Percentiles rank a stretch among this genome's conserved stretches.
phyloP scores from a whole-genome alignment of 2,888 invertebrate genomes.

The Muschampia plurimacula region DNA sequence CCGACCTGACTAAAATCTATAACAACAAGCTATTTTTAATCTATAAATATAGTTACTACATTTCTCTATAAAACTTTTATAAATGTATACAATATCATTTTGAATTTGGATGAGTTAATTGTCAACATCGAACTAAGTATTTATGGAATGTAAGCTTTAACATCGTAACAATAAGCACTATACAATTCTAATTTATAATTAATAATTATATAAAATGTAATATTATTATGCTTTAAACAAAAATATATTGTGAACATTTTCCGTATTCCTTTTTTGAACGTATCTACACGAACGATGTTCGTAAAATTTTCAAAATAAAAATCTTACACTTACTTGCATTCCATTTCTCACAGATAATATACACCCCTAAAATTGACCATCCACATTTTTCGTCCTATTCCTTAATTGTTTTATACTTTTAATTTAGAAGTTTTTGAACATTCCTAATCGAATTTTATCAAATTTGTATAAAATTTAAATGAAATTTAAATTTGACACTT shows the following conservation, averaged over 20 bases:
- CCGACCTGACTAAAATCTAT: conserved; percentile 70
- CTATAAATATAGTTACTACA: conserved; percentile 37
- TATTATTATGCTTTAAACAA: no score
- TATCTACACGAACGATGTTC: conserved; percentile 28
- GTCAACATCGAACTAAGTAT: conserved; percentile 68
- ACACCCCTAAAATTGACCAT: conserved; percentile 75
- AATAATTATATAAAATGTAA: no score
- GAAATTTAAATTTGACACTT: conserved; percentile 25
- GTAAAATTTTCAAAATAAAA: conserved; percentile 36
- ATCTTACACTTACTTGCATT: conserved; percentile 25
- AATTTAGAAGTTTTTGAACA: conserved; percentile 66
- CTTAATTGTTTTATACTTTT: conserved; percentile 54
- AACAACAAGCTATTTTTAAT: conserved; percentile 51
- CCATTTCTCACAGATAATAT: conserved; percentile 26
- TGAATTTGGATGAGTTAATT: conserved; percentile 51
- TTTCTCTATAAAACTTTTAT: conserved; percentile 75
- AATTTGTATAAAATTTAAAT: conserved; percentile 19
- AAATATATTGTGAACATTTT: neutral
- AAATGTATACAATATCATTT: conserved; percentile 79
- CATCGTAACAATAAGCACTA: conserved; percentile 53
- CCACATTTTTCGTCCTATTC: conserved; percentile 48
- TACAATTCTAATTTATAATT: conserved; percentile 6
- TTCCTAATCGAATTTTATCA: conserved; percentile 17
- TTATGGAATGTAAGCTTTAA: conserved; percentile 50
- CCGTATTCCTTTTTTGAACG: conserved; percentile 9